These are phyloP conservation scores for Dissostichus mawsoni DNA, from an alignment of 2,113 vertebrate species.

Conservation along the genomic window DNA sequence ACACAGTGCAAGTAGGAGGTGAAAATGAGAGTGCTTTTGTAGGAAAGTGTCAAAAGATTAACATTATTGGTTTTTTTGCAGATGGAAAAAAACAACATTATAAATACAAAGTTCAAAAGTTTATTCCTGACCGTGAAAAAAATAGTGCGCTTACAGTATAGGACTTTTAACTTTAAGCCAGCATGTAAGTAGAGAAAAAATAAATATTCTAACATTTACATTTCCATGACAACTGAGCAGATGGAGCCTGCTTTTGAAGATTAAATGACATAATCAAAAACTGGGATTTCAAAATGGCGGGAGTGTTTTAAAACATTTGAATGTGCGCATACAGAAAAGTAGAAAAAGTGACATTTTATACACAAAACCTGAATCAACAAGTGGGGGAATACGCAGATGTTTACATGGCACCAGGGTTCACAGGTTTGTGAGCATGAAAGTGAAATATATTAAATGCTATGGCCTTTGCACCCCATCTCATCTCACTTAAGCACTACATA, in stretches of 20 bases:
- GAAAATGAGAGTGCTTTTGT: neutral
- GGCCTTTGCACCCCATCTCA: neutral
- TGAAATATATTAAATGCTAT: neutral
- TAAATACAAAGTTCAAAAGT: neutral
- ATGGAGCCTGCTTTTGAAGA: neutral
- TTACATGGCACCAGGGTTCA: neutral
- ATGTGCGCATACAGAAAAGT: neutral
- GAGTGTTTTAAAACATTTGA: neutral
- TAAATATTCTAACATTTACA: neutral
- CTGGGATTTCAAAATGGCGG: neutral
- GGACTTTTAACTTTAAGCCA: neutral
- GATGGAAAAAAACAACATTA: neutral
- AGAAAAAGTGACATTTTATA: neutral
- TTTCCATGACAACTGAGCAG: neutral
- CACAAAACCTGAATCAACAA: neutral
- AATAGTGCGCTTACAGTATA: neutral
- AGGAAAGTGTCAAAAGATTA: neutral
- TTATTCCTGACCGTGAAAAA: neutral
- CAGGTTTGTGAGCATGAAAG: neutral
- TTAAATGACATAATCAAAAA: neutral
- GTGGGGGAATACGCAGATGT: neutral
- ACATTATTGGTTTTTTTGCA: neutral
- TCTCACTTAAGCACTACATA: neutral
- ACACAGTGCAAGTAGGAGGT: conserved; percentile 19
- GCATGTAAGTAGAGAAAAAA: neutral